Percentiles rank a stretch among this genome's conserved stretches.
Conservation (phyloP, 2,113 vertebrate species). For the Oreochromis spilurus region DNA sequence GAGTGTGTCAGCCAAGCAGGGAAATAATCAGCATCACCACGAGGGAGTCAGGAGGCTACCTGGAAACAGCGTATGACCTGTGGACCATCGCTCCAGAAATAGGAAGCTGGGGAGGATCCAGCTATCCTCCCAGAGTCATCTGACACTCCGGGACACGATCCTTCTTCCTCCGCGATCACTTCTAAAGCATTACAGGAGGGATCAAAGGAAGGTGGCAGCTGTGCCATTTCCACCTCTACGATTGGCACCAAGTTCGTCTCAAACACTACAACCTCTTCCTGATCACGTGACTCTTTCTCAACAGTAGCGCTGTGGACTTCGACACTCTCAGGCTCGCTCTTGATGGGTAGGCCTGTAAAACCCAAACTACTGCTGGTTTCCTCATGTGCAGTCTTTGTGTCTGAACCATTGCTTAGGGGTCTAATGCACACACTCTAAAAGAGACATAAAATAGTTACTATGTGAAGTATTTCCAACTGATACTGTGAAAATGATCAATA, state of each 20-base stretch:
- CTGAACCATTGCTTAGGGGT: conserved; percentile 30
- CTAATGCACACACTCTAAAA: conserved; percentile 58
- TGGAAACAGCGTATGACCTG: conserved; percentile 63
- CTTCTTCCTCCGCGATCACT: conserved; percentile 30
- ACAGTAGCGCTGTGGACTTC: neutral
- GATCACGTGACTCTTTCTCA: conserved; percentile 32
- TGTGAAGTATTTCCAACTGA: neutral
- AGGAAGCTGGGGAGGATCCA: conserved; percentile 48
- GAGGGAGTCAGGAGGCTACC: conserved; percentile 53
- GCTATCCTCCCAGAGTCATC: conserved; percentile 11
- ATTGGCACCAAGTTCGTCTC: conserved; percentile 34
- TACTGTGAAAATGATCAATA: neutral
- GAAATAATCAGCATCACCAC: conserved; percentile 16
- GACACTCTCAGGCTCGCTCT: neutral
- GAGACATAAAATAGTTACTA: conserved; percentile 48
- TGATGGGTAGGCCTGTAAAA: neutral
- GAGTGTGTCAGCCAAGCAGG: conserved; percentile 21
- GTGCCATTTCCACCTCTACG: conserved; percentile 49
- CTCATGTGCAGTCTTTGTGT: conserved; percentile 15
- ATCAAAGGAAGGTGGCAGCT: conserved; percentile 8
- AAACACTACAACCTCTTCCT: conserved; percentile 42
- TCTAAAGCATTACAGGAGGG: conserved; percentile 14
- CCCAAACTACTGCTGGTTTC: conserved; percentile 36
- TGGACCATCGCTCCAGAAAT: conserved; percentile 55
- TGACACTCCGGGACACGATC: neutral